Evolutionary conservation across 2,888 invertebrate genomes (phyloP).

Genomic region (Aplocera efformata): DNA sequence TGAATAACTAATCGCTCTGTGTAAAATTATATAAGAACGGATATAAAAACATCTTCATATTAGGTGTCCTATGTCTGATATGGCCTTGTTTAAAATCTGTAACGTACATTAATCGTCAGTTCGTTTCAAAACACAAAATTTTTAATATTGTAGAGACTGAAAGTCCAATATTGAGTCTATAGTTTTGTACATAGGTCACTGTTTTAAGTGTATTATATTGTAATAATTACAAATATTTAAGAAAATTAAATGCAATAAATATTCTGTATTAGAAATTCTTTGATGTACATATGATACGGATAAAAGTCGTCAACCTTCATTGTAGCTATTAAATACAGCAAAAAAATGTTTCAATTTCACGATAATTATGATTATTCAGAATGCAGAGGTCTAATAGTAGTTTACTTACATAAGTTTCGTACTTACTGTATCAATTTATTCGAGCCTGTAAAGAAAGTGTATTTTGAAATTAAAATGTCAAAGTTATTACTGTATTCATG

Average conservation of each 20-base stretch:
- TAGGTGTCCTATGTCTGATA: slow-evolving; percentile 44
- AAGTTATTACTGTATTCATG: slow-evolving; percentile 6
- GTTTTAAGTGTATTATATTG: slow-evolving; percentile 73
- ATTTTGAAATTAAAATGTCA: slow-evolving; percentile 1
- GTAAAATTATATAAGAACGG: no score
- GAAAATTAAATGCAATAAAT: slow-evolving; percentile 73
- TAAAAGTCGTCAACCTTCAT: slow-evolving; percentile 47
- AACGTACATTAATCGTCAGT: slow-evolving; percentile 43
- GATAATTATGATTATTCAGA: slow-evolving; percentile 4
- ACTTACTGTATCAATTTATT: slow-evolving; percentile 1
- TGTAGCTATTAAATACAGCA: slow-evolving; percentile 48
- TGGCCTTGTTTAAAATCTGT: slow-evolving; percentile 67
- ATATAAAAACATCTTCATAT: neutral
- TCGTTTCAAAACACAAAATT: slow-evolving; percentile 50
- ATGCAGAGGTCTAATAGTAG: slow-evolving; percentile 1
- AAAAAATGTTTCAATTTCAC: slow-evolving; percentile 13
- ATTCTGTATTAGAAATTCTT: slow-evolving; percentile 72
- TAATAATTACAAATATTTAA: slow-evolving; percentile 72
- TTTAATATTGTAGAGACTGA: slow-evolving; percentile 76
- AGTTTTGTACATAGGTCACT: slow-evolving; percentile 77
- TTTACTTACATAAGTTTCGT: neutral
- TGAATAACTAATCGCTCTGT: no score
- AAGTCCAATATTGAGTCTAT: slow-evolving; percentile 80
- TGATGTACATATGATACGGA: slow-evolving; percentile 57
- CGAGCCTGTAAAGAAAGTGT: slow-evolving; percentile 3